Base-by-base conservation (phyloP, 1,140 invertebrate genomes). In the Microplitis demolitor region DNA sequence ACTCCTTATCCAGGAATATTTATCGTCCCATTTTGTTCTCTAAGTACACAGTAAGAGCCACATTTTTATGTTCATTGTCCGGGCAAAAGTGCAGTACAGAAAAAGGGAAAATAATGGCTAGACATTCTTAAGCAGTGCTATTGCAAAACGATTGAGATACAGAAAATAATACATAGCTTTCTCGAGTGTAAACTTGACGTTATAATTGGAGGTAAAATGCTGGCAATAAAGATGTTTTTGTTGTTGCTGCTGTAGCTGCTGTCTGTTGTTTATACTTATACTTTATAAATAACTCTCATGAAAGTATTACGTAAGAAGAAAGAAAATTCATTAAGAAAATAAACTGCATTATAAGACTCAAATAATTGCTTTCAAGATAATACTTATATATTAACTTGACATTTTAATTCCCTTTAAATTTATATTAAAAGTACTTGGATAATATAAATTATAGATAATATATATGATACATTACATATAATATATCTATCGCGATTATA, bases 1-100 rank as follows among this genome's bases (percentile, higher is more conserved):
- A 62, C 53, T 72, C 64, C 71, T 72, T 79, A 80, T 76, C 75
- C 71, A 24, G 60, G 78, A 78, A 80, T 83, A 82, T 83, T 82
- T 82, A 83, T 83, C 77, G 78, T 77, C 73, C 79, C 78, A 81
- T 82, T 83, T 78, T 72, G 67, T 60, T 69, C 76, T 76, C 74
- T 79, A 82, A 83, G 78, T 79, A 79, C 74, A 78, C 68, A 73
- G 74, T 77, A 80, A 82, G 77, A 80, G 81, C 76, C 74, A 76
- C 77, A 82, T 79, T 79, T 76, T 77, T 75, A 74, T 72, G 72
- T 78, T 72, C 74, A 78, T 79, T 82, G 71, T 73, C 70, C 68
- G 69, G 64, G 64, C 58, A 62, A 67, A 39, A 72, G 45, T 64
- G 24, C 16, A 56, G 54, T 14, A 9, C 11, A 54, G 24, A 35